Conservation (phyloP, 2,797 vertebrate species). For the Rachycentron canadum region DNA sequence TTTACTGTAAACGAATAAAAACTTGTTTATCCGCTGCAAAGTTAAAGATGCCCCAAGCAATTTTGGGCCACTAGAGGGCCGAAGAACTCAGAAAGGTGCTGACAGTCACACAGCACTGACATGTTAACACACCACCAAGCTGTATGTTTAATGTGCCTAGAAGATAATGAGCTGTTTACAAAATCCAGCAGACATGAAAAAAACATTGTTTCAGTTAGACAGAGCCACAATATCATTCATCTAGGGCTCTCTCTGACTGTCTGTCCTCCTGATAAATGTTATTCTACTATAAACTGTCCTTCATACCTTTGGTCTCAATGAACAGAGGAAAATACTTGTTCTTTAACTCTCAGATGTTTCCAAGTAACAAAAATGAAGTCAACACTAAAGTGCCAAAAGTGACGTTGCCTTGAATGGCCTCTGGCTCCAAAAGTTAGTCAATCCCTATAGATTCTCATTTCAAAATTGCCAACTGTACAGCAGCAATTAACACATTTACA, state of each 20-base stretch:
- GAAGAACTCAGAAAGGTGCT: not conserved
- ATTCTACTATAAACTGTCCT: not conserved
- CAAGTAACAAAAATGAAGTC: too few relatives aligned
- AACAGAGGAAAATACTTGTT: constrained; percentile 14
- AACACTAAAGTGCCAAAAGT: too few relatives aligned
- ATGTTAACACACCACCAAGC: not conserved
- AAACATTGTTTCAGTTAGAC: constrained; percentile 2
- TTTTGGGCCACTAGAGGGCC: not conserved
- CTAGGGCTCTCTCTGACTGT: not conserved
- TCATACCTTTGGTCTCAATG: constrained; percentile 1
- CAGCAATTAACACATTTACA: too few relatives aligned
- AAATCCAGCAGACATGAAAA: constrained; percentile 2
- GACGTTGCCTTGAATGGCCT: too few relatives aligned
- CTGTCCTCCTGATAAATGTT: not conserved
- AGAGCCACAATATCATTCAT: constrained; percentile 1
- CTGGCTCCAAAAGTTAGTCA: too few relatives aligned
- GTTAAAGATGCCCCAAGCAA: not conserved
- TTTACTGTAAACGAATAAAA: constrained; percentile 1
- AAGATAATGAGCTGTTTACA: not conserved
- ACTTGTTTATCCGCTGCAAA: not conserved
- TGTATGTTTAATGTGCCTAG: not conserved
- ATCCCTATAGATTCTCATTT: too few relatives aligned
- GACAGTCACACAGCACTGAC: not conserved
- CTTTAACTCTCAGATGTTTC: not conserved
- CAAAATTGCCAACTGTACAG: too few relatives aligned